Evolutionary conservation across 2,113 vertebrate species (phyloP).

Genomic region (Erpornis zantholeuca): DNA sequence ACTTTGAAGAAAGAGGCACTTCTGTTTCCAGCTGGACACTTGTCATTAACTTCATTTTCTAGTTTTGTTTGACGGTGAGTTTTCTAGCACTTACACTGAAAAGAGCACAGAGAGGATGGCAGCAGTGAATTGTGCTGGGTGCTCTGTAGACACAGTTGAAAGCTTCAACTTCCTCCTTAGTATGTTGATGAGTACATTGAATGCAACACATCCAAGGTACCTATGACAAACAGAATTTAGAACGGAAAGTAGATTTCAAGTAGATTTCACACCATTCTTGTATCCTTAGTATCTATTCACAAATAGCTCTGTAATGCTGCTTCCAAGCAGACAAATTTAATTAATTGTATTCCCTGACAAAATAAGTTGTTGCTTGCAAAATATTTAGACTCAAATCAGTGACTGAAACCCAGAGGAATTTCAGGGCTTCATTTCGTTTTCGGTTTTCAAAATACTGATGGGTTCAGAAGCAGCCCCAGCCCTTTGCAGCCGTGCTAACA

Average conservation of each 20-base stretch:
- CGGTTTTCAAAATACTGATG: not conserved
- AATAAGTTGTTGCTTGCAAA: not conserved
- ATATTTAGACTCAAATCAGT: not conserved
- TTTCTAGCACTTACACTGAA: not conserved
- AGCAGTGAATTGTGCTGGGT: not conserved
- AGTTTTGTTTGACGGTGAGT: not conserved
- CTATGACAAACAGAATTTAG: not conserved
- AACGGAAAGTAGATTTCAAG: too few species aligned
- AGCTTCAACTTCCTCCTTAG: not conserved
- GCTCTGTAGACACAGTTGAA: not conserved
- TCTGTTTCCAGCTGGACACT: not conserved
- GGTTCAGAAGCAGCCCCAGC: not conserved
- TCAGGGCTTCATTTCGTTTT: not conserved
- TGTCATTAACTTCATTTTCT: not conserved
- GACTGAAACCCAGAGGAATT: not conserved
- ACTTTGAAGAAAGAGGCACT: not conserved
- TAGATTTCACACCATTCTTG: not conserved
- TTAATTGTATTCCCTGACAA: not conserved
- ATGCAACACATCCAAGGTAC: not conserved
- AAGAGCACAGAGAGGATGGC: not conserved
- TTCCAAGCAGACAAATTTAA: not conserved
- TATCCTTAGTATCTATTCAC: not conserved
- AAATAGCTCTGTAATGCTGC: not conserved
- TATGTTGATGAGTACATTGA: not conserved
- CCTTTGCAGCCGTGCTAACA: not conserved